These are phyloP conservation scores for Sebastes wilsoni DNA, from an alignment of 2,797 vertebrate genomes.

Conservation along the genomic window DNA sequence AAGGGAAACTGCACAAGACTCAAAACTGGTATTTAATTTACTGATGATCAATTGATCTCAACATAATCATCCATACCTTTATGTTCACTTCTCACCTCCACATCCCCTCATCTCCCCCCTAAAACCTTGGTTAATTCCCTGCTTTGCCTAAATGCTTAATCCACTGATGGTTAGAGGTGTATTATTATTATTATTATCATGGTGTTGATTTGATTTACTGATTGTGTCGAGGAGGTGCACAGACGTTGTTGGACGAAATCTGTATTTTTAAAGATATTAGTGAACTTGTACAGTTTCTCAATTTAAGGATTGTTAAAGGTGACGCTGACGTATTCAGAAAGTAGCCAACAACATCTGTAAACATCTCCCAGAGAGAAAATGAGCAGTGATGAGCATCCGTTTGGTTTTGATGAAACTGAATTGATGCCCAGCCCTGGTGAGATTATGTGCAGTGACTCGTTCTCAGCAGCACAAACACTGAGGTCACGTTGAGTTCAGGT, in stretches of 20 bases:
- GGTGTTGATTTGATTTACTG: constrained; percentile 40
- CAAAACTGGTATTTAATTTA: constrained; percentile 71
- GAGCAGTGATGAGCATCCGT: constrained; percentile 34
- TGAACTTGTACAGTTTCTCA: background rate
- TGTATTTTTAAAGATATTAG: background rate
- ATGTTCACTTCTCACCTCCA: constrained; percentile 49
- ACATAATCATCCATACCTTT: constrained; percentile 54
- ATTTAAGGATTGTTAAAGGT: background rate
- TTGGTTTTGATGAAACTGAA: constrained; percentile 49
- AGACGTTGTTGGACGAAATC: constrained; percentile 40
- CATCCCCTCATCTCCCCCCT: constrained; percentile 19
- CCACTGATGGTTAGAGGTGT: constrained; percentile 56
- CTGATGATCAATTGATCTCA: constrained; percentile 59
- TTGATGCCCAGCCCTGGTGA: constrained; percentile 27
- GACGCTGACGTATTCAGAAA: background rate
- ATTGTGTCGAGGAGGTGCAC: constrained; percentile 14
- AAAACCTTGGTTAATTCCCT: constrained; percentile 60
- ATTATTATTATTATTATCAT: background rate
- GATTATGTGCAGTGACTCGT: constrained; percentile 54
- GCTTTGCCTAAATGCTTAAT: constrained; percentile 53
- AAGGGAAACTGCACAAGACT: constrained; percentile 69
- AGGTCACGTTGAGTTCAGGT: constrained; percentile 6
- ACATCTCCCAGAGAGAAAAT: constrained; percentile 9
- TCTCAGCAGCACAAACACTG: constrained; percentile 26
- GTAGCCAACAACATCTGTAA: constrained; percentile 42